A percentile compares a stretch with the other conserved stretches of the same genome.
These are phyloP conservation scores for Cossypha dichroa DNA, from an alignment of 2,797 vertebrate species.

Conservation along the genomic window DNA sequence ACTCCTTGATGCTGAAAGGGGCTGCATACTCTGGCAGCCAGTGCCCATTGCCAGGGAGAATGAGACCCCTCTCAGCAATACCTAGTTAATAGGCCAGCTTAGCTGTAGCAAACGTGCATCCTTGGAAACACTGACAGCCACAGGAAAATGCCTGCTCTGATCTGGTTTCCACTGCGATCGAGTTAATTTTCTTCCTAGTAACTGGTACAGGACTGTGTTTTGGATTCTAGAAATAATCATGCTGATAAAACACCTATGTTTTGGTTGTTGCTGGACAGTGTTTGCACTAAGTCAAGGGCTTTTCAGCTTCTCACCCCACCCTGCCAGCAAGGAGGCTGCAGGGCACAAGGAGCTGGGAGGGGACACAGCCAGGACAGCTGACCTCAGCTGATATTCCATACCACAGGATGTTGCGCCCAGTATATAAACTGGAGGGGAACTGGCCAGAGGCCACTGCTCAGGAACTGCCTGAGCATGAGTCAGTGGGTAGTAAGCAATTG, in stretches of 20 bases:
- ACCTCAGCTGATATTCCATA: neutral
- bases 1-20: neutral
- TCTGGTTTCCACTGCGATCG: neutral
- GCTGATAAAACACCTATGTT: neutral
- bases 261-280: neutral
- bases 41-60: neutral
- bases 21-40: neutral
- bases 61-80: neutral
- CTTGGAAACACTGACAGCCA: neutral
- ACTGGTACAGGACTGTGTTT: neutral
- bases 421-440: neutral
- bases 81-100: neutral
- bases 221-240: neutral
- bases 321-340: neutral
- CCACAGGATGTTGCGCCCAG: neutral
- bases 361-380: neutral
- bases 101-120: neutral
- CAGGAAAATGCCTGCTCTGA: neutral
- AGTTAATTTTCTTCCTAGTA: neutral
- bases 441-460: neutral
- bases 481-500: neutral
- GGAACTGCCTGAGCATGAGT: neutral
- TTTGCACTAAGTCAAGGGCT: neutral
- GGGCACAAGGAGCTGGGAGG: neutral
- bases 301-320: neutral